Evolutionary conservation across 2,797 vertebrate species (phyloP), one percentile per base, ranked within the genome.

Genomic region (Odontamblyopus lacepedii): DNA sequence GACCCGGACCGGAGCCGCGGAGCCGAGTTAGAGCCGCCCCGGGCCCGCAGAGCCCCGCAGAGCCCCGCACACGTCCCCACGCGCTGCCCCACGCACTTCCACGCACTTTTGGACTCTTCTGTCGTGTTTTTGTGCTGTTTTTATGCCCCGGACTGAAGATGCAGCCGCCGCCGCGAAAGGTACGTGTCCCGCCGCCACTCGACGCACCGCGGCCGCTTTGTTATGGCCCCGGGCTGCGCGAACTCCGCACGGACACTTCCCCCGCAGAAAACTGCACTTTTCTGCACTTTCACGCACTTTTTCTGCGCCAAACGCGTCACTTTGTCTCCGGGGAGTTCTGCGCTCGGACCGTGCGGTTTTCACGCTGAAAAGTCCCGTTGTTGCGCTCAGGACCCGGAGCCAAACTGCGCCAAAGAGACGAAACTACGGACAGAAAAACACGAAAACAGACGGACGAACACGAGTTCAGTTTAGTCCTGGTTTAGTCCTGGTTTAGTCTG

Each of bases 81-180:
- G 70, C 67, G 41, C 44, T 12, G n/a, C 32, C 5, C 4, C 32
- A 5, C 32, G 5, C 32, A 0, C 6, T 6, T 35, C 6, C 27
- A 69, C 29, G 35, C 77, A 85, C 69, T 71, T 85, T 82, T 79
- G 32, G 38, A 71, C 51, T 70, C 27, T 73, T 74, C 32, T 5
- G 30, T 4, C 30, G 30, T 69, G 75, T 79, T 73, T 2, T 6
- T 59, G 69, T 72, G 78, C 78, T 56, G 59, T 75, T 86, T 89
- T 82, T 87, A 87, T 90, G 89, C 89, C 77, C 71, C 81, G 69
- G 67, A 83, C 70, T 85, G 91, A 95, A 93, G 92, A 98, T 97
- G 97, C 96, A 98, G 90, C 97, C 96, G 85, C 97, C 97, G 81
- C 96, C 96, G 90, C 96, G 97, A 92, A 97, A 97, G 97, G 97